phyloP scores from a whole-genome alignment of 1,140 invertebrate genomes.

The Eurosta solidaginis region DNA sequence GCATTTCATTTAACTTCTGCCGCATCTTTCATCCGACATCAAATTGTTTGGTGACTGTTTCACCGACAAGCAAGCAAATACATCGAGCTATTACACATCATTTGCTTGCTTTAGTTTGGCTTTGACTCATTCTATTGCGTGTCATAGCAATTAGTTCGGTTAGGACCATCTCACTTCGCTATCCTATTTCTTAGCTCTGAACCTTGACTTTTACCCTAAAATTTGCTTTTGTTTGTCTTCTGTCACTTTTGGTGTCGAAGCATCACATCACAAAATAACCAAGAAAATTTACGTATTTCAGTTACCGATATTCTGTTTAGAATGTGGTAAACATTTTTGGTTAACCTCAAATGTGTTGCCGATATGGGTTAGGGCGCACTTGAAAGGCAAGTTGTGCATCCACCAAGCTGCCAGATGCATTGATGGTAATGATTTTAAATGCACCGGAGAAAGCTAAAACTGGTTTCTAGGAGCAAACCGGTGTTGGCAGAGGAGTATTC shows the following conservation, averaged over 20 bases:
- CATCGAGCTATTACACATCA: constrained; percentile 21
- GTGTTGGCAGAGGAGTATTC: too few relatives aligned
- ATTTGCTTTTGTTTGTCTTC: neutral
- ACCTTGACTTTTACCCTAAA: too few relatives aligned
- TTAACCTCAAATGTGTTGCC: constrained; percentile 22
- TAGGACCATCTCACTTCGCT: too few relatives aligned
- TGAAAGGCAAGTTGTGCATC: constrained; percentile 5
- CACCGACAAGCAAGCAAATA: neutral
- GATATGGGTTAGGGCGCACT: constrained; percentile 4
- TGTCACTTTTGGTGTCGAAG: constrained; percentile 15
- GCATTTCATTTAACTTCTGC: neutral
- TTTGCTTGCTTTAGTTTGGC: neutral
- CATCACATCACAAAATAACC: neutral
- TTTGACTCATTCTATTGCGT: neutral
- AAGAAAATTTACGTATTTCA: neutral
- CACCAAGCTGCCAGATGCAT: too few relatives aligned
- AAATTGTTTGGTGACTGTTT: neutral
- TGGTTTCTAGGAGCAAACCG: too few relatives aligned
- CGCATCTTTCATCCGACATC: neutral
- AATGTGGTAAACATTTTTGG: constrained; percentile 24
- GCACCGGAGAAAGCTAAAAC: too few relatives aligned
- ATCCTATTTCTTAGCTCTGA: too few relatives aligned
- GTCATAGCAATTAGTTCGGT: too few relatives aligned
- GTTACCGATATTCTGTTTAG: constrained; percentile 28
- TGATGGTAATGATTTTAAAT: too few relatives aligned